Base-by-base conservation (phyloP, 1,140 invertebrate genomes). In the Magallana ariakensis region DNA sequence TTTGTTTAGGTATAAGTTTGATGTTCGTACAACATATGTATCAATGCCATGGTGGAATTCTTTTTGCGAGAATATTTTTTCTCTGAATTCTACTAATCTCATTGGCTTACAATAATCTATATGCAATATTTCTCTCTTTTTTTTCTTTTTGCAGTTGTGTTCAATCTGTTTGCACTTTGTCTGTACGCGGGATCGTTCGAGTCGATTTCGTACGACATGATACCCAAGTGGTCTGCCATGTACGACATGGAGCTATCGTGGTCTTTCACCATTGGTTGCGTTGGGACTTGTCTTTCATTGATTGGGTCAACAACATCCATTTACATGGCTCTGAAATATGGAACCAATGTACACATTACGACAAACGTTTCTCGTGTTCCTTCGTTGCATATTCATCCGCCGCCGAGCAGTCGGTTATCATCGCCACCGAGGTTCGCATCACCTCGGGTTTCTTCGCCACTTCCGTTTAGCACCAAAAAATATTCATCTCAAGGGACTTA, bases 151-250 rank as follows among this genome's bases (percentile, higher is more conserved):
- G 7, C 54, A 86, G 85, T 81, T 82, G 85, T 82, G 80, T 82
- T 86, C 66, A 60, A 81, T 58, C 26, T 82, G 10, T 81, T 86
- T 16, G 75, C 75, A 54, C 70, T 86, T 16, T 86, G 85, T n/a
- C 66, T 86, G 9, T 86, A 86, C 57, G 85, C 75, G 0, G 85
- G 56, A 58, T 86, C 85, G 26, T 86, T 81, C 10, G 26, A 81
- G 16, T 46, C 75, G 10, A 86, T 86, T 10, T 16, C 75, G 7
- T 86, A 86, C 54, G 55, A 81, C 13, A 86, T 81, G 85, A 86
- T 86, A n/a, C 85, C 85, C 9, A 80, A 81, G 54, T 86, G 85
- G 85, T 80, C 85, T 7, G 26, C n/a, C 2, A 26, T 55, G 13
- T 60, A 80, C 16, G 80, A 82, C 6, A 81, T 86, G 56, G 58